Percentiles rank a stretch among this genome's conserved stretches.
Evolutionary conservation across 2,888 invertebrate genomes (phyloP).

Genomic region (Phasia obesa): DNA sequence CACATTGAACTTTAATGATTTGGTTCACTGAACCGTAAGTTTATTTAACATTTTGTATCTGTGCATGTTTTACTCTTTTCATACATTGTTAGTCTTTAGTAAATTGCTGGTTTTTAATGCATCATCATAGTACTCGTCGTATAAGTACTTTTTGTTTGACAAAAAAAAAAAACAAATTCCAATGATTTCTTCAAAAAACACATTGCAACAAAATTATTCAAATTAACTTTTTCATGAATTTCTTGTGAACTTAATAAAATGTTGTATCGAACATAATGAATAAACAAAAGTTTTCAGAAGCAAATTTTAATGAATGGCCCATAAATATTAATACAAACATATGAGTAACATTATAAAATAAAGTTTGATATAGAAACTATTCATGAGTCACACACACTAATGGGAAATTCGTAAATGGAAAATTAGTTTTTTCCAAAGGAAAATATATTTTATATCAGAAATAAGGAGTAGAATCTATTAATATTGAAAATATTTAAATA

Average conservation of each 20-base stretch:
- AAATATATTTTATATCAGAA: not conserved
- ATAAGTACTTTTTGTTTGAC: not conserved
- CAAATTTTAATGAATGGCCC: conserved; percentile 41
- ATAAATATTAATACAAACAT: too few relatives aligned
- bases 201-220: conserved; percentile 23
- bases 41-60: conserved; percentile 52
- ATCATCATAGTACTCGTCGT: too few relatives aligned
- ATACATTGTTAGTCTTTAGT: not conserved
- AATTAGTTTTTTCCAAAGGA: conserved; percentile 5
- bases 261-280: conserved; percentile 21
- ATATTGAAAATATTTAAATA: too few relatives aligned
- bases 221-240: conserved; percentile 41
- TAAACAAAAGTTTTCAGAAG: conserved; percentile 14
- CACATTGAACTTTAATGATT: conserved; percentile 62
- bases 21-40: conserved; percentile 69
- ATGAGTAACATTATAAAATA: not conserved
- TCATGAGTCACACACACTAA: conserved; percentile 41
- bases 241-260: conserved; percentile 22
- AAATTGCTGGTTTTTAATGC: not conserved
- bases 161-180: conserved; percentile 12
- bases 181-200: not conserved
- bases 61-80: not conserved
- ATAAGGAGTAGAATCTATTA: not conserved
- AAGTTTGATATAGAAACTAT: not conserved
- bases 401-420: conserved; percentile 22